These are phyloP conservation scores for Podarcis cretensis DNA, from an alignment of 2,113 vertebrate species.

Conservation along the genomic window DNA sequence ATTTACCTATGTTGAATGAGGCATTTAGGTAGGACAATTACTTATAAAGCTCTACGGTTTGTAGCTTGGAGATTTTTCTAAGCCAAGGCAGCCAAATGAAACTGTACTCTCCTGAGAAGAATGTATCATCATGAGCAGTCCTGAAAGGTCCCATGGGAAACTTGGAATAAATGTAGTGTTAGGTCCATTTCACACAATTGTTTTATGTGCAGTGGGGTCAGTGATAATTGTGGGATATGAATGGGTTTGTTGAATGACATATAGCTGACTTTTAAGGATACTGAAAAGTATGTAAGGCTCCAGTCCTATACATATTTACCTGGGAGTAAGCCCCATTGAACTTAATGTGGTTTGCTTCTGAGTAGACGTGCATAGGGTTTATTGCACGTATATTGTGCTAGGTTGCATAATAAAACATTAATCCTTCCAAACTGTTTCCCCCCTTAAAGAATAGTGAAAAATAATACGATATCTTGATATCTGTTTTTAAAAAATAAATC, in stretches of 20 bases:
- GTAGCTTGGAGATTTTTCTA: neutral
- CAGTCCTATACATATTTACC: neutral
- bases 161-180: neutral
- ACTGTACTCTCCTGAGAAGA: neutral
- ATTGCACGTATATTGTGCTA: neutral
- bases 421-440: neutral
- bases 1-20: neutral
- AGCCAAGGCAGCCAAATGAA: neutral
- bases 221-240: neutral
- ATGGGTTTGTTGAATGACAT: neutral
- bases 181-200: neutral
- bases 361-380: neutral
- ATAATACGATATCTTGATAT: neutral
- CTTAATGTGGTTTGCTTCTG: neutral
- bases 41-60: neutral
- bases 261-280: neutral
- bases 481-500: too few relatives aligned
- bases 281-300: neutral
- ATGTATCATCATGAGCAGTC: neutral
- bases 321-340: neutral
- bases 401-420: neutral
- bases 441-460: neutral
- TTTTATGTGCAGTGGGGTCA: neutral
- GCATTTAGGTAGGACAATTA: neutral
- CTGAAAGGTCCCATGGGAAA: neutral